Evolutionary conservation across 2,113 vertebrate genomes (phyloP).

Genomic region (Menidia beryllina): DNA sequence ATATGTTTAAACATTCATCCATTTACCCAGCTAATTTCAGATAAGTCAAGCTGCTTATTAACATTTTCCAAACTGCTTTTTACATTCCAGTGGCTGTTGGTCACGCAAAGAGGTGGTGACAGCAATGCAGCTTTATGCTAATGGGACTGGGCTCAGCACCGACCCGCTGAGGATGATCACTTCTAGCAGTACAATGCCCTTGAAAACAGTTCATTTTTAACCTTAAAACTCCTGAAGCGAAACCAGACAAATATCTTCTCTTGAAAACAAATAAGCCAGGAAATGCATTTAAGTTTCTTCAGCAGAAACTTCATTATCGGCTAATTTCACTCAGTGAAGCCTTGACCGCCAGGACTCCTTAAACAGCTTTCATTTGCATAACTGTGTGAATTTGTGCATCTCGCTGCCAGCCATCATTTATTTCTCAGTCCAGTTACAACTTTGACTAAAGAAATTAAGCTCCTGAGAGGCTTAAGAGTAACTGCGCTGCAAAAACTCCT

Average conservation of each 20-base stretch:
- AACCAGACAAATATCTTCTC: constrained; percentile 40
- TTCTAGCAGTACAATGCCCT: constrained; percentile 40
- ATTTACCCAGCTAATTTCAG: constrained; percentile 33
- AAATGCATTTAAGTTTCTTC: constrained; percentile 33
- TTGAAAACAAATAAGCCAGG: constrained; percentile 49
- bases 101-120: constrained; percentile 46
- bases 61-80: constrained; percentile 52
- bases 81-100: constrained; percentile 64
- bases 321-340: constrained; percentile 40
- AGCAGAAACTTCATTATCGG: constrained; percentile 44
- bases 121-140: constrained; percentile 28
- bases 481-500: constrained; percentile 11
- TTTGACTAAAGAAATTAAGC: constrained; percentile 38
- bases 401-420: constrained; percentile 52
- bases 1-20: constrained; percentile 27
- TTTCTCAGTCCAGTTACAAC: constrained; percentile 35
- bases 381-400: constrained; percentile 15
- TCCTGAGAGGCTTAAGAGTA: constrained; percentile 28
- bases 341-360: constrained; percentile 27
- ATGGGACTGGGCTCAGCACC: constrained; percentile 47
- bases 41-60: constrained; percentile 38
- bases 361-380: constrained; percentile 38
- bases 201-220: constrained; percentile 44
- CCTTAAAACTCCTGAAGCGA: constrained; percentile 46
- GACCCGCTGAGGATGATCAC: constrained; percentile 39